phyloP scores from a whole-genome alignment of 2,888 invertebrate species.

The Cephus runcator region DNA sequence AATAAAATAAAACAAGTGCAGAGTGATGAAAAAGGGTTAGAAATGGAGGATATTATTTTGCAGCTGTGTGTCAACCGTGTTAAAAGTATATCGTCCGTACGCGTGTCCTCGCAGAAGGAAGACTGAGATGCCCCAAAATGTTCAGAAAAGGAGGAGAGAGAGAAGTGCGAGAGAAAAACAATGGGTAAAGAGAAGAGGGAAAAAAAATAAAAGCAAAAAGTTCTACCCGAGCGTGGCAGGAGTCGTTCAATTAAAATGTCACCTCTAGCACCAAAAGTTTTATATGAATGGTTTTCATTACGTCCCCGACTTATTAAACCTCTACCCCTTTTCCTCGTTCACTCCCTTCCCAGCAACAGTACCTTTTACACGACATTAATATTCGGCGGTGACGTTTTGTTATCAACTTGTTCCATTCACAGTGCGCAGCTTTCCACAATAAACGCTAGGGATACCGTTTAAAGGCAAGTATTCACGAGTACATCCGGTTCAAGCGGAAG shows the following conservation, averaged over 20 bases:
- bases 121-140: not conserved
- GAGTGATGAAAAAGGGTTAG: not conserved
- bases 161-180: not conserved
- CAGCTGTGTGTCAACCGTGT: no score
- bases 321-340: constrained; percentile 16
- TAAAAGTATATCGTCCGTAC: not conserved
- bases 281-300: constrained; percentile 63
- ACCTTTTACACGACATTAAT: constrained; percentile 49
- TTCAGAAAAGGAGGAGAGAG: not conserved
- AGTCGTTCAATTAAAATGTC: constrained; percentile 59
- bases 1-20: not conserved
- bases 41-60: not conserved
- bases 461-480: not conserved
- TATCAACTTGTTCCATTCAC: constrained; percentile 40
- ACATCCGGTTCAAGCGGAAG: not conserved
- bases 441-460: not conserved
- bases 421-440: not conserved
- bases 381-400: constrained; percentile 46
- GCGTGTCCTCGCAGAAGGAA: not conserved
- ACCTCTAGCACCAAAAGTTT: constrained; percentile 53
- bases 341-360: not conserved
- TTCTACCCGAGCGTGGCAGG: not conserved
- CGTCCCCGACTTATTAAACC: constrained; percentile 58
- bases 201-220: constrained; percentile 5
- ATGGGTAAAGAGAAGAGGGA: constrained; percentile 6